Evolutionary conservation across 2,888 invertebrate genomes (phyloP), one percentile per base, ranked within the genome.

Genomic region (Nesidiocoris tenuis): DNA sequence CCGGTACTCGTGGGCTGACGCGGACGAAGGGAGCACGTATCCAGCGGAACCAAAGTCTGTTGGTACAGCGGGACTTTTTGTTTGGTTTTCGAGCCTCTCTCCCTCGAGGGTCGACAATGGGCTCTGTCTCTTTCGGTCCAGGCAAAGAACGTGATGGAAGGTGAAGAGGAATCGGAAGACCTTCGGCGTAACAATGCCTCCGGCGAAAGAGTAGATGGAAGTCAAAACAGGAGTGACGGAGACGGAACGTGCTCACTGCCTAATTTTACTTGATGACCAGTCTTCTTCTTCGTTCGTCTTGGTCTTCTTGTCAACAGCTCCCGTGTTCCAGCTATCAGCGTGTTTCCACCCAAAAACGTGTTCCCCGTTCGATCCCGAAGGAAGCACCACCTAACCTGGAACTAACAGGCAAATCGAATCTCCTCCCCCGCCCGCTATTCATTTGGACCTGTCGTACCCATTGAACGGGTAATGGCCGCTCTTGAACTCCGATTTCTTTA

Each of bases 11-110:
- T 75, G 74, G 74, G 66, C 66, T 63, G 74, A 39, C 39, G 12
- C 5, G 65, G 23, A 19, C 61, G 61, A 39, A 61, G 61, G 9
- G 54, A 75, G 74, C 74, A 75, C 74, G 74, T 75, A 75, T 65
- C 65, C 65, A 61, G 59, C 74, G 74, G 74, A 75, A 75, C 74
- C 74, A 75, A 75, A 66, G 56, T 75, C 74, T 75, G 65, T 75
- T 75, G 74, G 74, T 65, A 66, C 74, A 66, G 66, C 59, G 66
- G 74, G 22, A 23, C 64, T 74, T 75, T 75, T 75, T 75, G 74
- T 75, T 75, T 75, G 74, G 61, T 72, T 61, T 25, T 17, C 18
- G 9, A 2, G 2, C n/a, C 65, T 18, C 25, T 39, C 63, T 63
- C 19, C 59, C 7, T 59, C 59, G n/a, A n/a, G n/a, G n/a, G 9